Conservation (phyloP, 2,797 vertebrate species). For the Danio aesculapii region DNA sequence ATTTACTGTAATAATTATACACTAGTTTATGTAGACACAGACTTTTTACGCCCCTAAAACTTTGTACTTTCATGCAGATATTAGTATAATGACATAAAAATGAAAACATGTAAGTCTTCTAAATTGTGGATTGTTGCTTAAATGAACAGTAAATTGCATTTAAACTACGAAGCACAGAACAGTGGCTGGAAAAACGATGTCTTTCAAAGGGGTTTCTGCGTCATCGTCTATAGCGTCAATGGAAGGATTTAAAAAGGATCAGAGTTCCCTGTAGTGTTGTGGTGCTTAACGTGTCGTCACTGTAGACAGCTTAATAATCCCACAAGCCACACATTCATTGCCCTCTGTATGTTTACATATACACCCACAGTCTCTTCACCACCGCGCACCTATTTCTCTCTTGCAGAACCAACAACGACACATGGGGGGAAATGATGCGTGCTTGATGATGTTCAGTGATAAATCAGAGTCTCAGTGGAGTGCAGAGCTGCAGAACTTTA, state of each 20-base stretch:
- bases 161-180: constrained; percentile 38
- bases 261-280: constrained; percentile 54
- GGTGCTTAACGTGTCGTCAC: constrained; percentile 49
- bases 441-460: constrained; percentile 9
- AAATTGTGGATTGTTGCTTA: not conserved
- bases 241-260: constrained; percentile 62
- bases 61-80: not conserved
- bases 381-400: not conserved
- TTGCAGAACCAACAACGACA: constrained; percentile 10
- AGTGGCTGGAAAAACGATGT: constrained; percentile 29
- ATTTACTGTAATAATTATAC: too few relatives aligned
- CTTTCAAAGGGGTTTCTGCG: constrained; percentile 54
- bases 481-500: not conserved
- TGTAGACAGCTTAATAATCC: constrained; percentile 58
- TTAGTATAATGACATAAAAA: not conserved
- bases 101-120: not conserved
- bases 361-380: constrained; percentile 15
- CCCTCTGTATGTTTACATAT: constrained; percentile 30
- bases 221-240: constrained; percentile 50
- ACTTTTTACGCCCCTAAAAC: not conserved
- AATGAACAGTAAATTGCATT: constrained; percentile 43
- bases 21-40: too few relatives aligned
- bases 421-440: not conserved
- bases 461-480: not conserved
- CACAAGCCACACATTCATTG: constrained; percentile 35